These are phyloP conservation scores for Heliconius hermathena DNA, from an alignment of 1,140 invertebrate genomes.

Conservation along the genomic window DNA sequence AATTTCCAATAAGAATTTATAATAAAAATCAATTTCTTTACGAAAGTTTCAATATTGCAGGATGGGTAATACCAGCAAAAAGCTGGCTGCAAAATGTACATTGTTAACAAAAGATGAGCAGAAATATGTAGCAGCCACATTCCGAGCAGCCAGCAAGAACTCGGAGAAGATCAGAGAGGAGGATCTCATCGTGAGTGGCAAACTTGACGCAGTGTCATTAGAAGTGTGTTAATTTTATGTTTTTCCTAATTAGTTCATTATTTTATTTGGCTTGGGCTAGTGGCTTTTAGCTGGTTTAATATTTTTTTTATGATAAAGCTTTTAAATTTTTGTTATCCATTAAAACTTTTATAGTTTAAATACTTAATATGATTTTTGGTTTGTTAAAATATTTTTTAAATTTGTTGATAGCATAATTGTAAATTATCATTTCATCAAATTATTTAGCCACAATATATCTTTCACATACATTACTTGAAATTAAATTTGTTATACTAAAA, in stretches of 20 bases:
- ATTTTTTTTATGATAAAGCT: not conserved
- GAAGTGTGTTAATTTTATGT: constrained; percentile 77
- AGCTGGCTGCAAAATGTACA: constrained; percentile 83
- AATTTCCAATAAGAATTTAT: not conserved
- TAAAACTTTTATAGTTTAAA: not conserved
- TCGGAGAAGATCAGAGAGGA: constrained; percentile 84
- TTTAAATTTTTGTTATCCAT: not conserved
- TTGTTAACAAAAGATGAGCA: constrained; percentile 84
- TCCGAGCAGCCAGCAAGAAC: constrained; percentile 83
- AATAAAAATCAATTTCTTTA: not conserved
- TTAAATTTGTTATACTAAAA: too few relatives aligned
- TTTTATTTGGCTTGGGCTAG: constrained; percentile 25
- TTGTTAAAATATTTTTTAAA: not conserved
- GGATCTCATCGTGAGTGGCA: constrained; percentile 83
- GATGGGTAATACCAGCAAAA: constrained; percentile 84
- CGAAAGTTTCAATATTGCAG: constrained; percentile 42
- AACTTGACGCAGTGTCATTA: constrained; percentile 72
- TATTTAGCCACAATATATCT: not conserved
- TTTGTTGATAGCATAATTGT: not conserved
- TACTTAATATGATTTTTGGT: not conserved
- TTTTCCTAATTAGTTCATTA: constrained; percentile 51
- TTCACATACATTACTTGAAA: not conserved
- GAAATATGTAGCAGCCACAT: constrained; percentile 83
- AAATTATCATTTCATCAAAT: too few relatives aligned
- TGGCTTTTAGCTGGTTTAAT: constrained; percentile 22